Evolutionary conservation across 1,140 invertebrate species (phyloP).

Genomic region (Drosophila ercepeae): DNA sequence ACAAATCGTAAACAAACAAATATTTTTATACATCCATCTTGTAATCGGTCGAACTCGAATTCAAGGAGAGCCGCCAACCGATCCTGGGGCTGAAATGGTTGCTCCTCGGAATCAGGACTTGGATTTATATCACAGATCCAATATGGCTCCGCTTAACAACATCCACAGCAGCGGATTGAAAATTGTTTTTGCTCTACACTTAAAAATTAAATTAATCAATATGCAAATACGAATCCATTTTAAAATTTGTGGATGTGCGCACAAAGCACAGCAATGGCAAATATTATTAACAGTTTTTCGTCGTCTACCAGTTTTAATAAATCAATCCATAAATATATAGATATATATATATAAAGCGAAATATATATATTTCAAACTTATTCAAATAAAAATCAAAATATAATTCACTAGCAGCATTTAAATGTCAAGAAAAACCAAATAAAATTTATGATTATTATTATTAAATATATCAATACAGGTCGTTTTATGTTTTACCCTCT

Average conservation of each 20-base stretch:
- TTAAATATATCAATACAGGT: slow-evolving; percentile 40
- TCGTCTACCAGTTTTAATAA: slow-evolving; percentile 64
- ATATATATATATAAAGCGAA: slow-evolving; percentile 37
- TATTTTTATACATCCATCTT: slow-evolving; percentile 68
- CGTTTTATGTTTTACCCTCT: slow-evolving; percentile 48
- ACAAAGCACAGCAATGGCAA: slow-evolving; percentile 31
- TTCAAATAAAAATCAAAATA: slow-evolving; percentile 74
- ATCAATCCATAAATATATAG: slow-evolving; percentile 57
- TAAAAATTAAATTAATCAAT: slow-evolving; percentile 44
- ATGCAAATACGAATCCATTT: slow-evolving; percentile 32
- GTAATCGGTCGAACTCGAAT: slow-evolving; percentile 23
- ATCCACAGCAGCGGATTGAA: slow-evolving; percentile 25
- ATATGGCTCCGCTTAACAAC: slow-evolving; percentile 3
- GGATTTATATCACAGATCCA: slow-evolving; percentile 6
- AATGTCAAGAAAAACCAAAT: slow-evolving; percentile 71
- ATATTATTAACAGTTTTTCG: slow-evolving; percentile 64
- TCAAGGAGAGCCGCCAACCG: background rate
- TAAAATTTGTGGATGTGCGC: slow-evolving; percentile 5
- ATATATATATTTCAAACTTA: slow-evolving; percentile 66
- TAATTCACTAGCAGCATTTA: slow-evolving; percentile 76
- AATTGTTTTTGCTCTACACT: slow-evolving; percentile 42
- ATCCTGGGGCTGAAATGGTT: slow-evolving; percentile 20
- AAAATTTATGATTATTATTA: slow-evolving; percentile 78
- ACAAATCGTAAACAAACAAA: slow-evolving; percentile 27
- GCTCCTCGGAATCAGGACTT: slow-evolving; percentile 20